Evolutionary conservation across 2,113 vertebrate species (phyloP).

Genomic region (Sula dactylatra): DNA sequence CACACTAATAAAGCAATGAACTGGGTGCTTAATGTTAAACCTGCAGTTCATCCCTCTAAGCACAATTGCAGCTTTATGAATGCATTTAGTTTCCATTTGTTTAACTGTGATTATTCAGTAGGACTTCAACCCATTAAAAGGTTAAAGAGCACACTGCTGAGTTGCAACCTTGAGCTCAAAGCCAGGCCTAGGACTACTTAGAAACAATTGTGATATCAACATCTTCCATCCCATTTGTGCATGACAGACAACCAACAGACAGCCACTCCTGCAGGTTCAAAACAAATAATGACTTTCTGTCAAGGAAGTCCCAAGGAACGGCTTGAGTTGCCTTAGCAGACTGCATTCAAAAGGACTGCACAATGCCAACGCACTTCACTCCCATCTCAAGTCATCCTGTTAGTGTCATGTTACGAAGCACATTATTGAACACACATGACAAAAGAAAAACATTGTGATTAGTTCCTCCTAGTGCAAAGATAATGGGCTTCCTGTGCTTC

Average conservation of each 20-base stretch:
- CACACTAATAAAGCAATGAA: background rate
- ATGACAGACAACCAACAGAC: background rate
- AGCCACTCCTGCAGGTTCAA: background rate
- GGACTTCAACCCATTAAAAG: background rate
- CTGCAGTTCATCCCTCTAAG: background rate
- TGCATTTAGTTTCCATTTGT: background rate
- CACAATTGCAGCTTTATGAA: background rate
- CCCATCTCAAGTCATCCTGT: background rate
- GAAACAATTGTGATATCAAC: background rate
- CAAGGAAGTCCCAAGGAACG: background rate
- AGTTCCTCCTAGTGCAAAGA: background rate
- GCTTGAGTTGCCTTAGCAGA: background rate
- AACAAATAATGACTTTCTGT: slow-evolving; percentile 8
- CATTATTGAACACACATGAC: background rate
- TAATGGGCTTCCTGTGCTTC: background rate
- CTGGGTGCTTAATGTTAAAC: background rate
- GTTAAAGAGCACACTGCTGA: background rate
- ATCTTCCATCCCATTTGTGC: background rate
- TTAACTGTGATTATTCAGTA: background rate
- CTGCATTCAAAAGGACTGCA: background rate
- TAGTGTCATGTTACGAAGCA: background rate
- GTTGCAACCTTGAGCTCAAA: background rate
- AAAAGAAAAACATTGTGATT: background rate
- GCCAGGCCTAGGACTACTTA: background rate
- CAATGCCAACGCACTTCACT: background rate